phyloP scores from a whole-genome alignment of 2,888 invertebrate species.

The Cryptocheilus praepositus region DNA sequence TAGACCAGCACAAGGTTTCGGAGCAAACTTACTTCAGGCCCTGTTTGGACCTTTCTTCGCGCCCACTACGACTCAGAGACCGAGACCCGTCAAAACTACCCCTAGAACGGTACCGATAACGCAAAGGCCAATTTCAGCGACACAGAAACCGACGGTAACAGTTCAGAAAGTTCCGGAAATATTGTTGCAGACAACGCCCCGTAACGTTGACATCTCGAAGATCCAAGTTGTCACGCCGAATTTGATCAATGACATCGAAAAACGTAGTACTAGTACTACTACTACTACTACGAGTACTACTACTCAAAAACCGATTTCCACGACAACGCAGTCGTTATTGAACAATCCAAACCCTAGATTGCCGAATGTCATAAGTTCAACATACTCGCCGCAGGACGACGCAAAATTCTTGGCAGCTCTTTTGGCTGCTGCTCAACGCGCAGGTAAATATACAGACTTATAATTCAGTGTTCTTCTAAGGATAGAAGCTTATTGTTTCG shows the following conservation, averaged over 20 bases:
- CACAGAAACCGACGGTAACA: conserved; percentile 1
- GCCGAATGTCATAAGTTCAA: conserved; percentile 46
- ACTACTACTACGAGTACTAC: too few relatives aligned
- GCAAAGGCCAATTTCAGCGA: conserved; percentile 7
- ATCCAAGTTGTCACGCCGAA: conserved; percentile 45
- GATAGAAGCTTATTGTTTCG: too few relatives aligned
- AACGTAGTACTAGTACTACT: too few relatives aligned
- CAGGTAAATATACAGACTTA: conserved; percentile 36
- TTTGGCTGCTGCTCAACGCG: conserved; percentile 54
- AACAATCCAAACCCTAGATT: conserved; percentile 54
- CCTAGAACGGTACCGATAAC: conserved; percentile 40
- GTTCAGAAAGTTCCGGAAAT: background rate
- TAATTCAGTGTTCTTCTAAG: too few relatives aligned
- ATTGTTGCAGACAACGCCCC: conserved; percentile 12
- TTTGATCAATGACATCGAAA: conserved; percentile 59
- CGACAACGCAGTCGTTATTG: conserved; percentile 29
- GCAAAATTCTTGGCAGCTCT: conserved; percentile 66
- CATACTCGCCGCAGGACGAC: conserved; percentile 67
- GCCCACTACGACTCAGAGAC: conserved; percentile 33
- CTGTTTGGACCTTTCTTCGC: conserved; percentile 66
- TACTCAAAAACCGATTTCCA: conserved; percentile 43
- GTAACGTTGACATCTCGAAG: conserved; percentile 43
- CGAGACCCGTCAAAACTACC: conserved; percentile 60
- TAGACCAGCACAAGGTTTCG: conserved; percentile 65
- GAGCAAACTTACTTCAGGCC: conserved; percentile 62